These are phyloP conservation scores for Lasioglossum figueresi DNA, from an alignment of 2,888 invertebrate species.

Conservation along the genomic window DNA sequence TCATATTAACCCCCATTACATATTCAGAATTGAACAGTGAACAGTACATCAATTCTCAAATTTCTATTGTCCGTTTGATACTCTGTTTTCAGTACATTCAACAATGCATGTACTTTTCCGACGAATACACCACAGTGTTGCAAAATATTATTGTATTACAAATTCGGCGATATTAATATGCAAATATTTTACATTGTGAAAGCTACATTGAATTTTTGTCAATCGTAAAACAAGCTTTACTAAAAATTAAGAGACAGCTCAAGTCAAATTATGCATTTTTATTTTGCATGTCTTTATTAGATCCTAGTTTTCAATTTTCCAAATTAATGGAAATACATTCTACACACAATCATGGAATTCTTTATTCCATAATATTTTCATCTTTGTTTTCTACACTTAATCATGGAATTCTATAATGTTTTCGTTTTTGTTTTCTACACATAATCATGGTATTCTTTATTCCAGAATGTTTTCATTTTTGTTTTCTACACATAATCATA, in stretches of 20 bases:
- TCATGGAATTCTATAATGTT: background rate
- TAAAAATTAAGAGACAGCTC: background rate
- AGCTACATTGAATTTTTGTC: background rate
- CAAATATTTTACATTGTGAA: background rate
- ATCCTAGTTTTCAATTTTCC: background rate
- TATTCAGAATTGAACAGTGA: background rate
- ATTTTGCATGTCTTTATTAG: background rate
- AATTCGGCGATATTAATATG: background rate
- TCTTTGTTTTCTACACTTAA: background rate
- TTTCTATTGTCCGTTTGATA: background rate
- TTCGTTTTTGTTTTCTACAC: background rate
- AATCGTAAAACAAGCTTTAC: background rate
- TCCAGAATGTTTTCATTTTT: background rate
- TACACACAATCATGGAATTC: background rate
- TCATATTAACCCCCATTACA: background rate
- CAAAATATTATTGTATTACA: background rate
- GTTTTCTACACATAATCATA: no score
- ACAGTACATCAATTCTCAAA: background rate
- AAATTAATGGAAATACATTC: background rate
- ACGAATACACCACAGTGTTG: background rate
- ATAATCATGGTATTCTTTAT: background rate
- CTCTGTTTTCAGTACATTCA: background rate
- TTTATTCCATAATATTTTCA: background rate
- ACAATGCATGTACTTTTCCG: background rate
- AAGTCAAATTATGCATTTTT: background rate